Conservation (phyloP, 2,113 vertebrate genomes). For the Seriola aureovittata region DNA sequence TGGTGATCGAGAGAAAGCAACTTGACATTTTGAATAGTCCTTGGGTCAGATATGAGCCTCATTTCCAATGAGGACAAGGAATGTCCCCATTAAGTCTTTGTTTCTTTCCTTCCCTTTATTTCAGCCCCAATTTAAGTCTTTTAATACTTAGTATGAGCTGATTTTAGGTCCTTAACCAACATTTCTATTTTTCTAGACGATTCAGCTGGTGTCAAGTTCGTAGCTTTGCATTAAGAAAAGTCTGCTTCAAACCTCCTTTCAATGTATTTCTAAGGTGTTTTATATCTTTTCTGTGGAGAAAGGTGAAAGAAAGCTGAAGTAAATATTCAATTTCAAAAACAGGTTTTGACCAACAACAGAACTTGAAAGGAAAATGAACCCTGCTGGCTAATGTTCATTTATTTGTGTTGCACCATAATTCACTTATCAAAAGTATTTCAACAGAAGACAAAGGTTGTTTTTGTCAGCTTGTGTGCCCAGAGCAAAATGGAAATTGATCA, state of each 20-base stretch:
- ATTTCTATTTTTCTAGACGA: neutral
- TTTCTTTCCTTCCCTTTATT: neutral
- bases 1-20: slow-evolving; percentile 50
- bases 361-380: too few species aligned
- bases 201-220: neutral
- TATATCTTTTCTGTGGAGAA: neutral
- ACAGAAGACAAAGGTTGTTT: neutral
- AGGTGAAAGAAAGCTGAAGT: too few species aligned
- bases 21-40: slow-evolving; percentile 37
- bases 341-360: too few species aligned
- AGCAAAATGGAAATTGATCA: neutral
- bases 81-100: neutral
- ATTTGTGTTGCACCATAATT: too few species aligned
- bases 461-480: neutral
- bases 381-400: too few species aligned
- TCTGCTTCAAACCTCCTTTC: neutral
- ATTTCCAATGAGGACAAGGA: slow-evolving; percentile 12
- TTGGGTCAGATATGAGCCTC: neutral
- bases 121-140: neutral
- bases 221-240: neutral
- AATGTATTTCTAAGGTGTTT: neutral
- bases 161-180: neutral
- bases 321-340: too few species aligned
- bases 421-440: neutral
- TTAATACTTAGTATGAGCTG: neutral